These are phyloP conservation scores for Hyphantria cunea DNA, from an alignment of 1,140 invertebrate species.

Conservation along the genomic window DNA sequence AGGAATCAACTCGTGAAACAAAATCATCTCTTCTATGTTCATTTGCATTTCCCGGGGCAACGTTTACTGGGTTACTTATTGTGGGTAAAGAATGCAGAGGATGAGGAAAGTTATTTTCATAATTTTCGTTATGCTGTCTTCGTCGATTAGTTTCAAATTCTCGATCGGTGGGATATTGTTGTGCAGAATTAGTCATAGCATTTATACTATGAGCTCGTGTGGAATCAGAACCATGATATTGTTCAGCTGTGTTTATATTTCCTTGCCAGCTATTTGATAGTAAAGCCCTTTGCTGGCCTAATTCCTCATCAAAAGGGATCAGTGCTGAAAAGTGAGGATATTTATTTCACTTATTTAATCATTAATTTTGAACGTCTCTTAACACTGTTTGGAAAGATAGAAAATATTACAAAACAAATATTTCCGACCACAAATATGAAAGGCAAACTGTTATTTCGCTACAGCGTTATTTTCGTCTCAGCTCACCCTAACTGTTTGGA, in stretches of 20 bases:
- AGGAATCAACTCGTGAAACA: neutral
- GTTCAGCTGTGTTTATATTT: conserved; percentile 6
- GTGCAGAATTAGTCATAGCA: neutral
- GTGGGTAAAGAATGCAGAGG: neutral
- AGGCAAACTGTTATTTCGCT: no score
- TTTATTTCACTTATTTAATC: neutral
- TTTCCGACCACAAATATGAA: no score
- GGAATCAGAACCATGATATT: neutral
- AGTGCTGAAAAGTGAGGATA: conserved; percentile 21
- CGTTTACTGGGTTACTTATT: neutral
- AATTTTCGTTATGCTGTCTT: neutral
- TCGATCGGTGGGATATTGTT: neutral
- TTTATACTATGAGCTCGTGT: conserved; percentile 18
- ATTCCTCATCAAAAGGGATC: conserved; percentile 13
- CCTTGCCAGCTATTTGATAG: conserved; percentile 5
- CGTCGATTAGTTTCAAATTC: conserved; percentile 9
- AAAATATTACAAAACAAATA: no score
- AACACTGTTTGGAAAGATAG: neutral
- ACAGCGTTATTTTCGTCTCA: no score
- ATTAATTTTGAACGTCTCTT: neutral
- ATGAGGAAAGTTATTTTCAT: neutral
- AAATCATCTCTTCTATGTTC: neutral
- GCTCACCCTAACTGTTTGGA: no score
- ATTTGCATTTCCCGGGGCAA: neutral
- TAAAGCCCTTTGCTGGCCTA: conserved; percentile 13